These are phyloP conservation scores for Allobates femoralis DNA, from an alignment of 2,797 vertebrate genomes.

Conservation along the genomic window DNA sequence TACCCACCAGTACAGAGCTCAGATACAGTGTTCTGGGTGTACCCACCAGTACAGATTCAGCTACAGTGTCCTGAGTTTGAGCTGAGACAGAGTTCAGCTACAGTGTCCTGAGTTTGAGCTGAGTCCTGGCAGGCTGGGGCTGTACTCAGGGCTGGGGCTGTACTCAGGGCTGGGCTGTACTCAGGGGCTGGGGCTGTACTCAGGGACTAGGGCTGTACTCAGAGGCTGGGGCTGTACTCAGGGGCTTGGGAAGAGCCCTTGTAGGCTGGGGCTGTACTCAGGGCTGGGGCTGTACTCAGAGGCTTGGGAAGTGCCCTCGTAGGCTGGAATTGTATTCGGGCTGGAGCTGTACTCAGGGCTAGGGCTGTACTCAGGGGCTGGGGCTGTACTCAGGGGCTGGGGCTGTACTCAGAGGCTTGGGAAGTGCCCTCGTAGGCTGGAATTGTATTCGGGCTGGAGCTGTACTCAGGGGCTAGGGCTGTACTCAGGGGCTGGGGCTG, in stretches of 20 bases:
- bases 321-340: no score
- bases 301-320: no score
- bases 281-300: no score
- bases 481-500: conserved; percentile 20
- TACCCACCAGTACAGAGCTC: not conserved
- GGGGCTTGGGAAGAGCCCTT: no score
- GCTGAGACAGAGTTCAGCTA: not conserved
- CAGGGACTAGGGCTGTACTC: conserved; percentile 33
- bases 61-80: not conserved
- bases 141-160: not conserved
- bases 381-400: not conserved
- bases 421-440: no score
- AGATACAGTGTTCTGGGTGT: not conserved
- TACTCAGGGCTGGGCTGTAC: no score
- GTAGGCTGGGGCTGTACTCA: conserved; percentile 22
- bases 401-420: not conserved
- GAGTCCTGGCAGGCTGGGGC: no score
- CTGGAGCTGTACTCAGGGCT: no score
- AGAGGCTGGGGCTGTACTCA: not conserved
- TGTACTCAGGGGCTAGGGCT: conserved; percentile 11
- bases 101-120: not conserved
- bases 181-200: not conserved
- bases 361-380: no score
- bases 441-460: not conserved
- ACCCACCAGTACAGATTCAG: not conserved